Percentiles rank a stretch among this genome's conserved stretches.
Evolutionary conservation across 1,140 invertebrate species (phyloP).

Genomic region (Prorops nasuta): DNA sequence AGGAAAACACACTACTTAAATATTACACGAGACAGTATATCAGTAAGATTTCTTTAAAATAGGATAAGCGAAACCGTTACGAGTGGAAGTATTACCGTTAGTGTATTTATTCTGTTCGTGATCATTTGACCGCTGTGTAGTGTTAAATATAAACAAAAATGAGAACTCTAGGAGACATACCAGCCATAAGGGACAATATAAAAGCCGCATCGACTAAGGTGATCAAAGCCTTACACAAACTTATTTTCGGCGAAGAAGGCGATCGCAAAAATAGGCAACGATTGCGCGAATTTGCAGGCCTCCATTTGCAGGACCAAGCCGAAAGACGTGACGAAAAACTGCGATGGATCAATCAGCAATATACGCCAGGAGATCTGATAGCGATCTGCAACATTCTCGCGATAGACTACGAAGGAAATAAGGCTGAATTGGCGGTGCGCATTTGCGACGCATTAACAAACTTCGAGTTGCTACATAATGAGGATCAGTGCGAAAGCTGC

Average conservation of each 20-base stretch:
- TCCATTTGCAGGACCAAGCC: slow-evolving; percentile 1
- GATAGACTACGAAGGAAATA: background rate
- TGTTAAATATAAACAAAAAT: background rate
- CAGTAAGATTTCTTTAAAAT: too few species aligned
- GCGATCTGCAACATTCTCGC: slow-evolving; percentile 12
- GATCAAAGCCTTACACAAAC: background rate
- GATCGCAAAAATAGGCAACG: background rate
- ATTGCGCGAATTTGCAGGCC: slow-evolving; percentile 1
- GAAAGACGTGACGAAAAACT: too few species aligned
- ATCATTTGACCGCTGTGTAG: too few species aligned
- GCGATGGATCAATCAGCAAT: background rate
- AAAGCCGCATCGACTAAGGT: background rate
- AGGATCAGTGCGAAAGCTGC: background rate
- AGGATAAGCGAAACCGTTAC: too few species aligned
- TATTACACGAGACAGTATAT: too few species aligned
- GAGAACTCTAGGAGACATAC: background rate
- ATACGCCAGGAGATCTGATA: slow-evolving; percentile 2
- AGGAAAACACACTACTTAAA: too few species aligned
- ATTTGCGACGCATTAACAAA: background rate
- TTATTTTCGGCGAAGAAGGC: background rate
- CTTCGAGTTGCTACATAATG: background rate
- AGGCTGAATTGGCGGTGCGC: background rate
- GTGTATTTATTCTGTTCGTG: too few species aligned
- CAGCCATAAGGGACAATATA: background rate
- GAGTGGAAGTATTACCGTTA: too few species aligned